Evolutionary conservation across 2,797 vertebrate species (phyloP), one percentile per base, ranked within the genome.

Genomic region (Brachyrhaphis roseni): DNA sequence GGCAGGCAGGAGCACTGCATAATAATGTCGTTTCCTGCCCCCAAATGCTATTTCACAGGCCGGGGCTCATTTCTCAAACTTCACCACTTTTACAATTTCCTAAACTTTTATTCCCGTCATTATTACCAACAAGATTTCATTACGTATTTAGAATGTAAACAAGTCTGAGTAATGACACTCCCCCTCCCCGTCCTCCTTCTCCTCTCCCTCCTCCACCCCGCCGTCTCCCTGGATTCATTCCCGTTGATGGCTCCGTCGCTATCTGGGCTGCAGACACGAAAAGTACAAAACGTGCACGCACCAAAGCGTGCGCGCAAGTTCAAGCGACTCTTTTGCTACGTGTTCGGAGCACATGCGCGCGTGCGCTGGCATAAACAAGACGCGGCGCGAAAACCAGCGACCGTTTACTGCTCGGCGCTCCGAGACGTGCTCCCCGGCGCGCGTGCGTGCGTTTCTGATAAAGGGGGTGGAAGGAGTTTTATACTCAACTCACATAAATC

Each of bases 111-210:
- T 99, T 99, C 97, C 97, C 97, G 97, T 99, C 97, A 99, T 98
- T 99, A 99, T 99, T 97, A 97, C 97, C 97, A 98, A 98, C 98
- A 98, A 99, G 98, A 98, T 99, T 99, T 99, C 98, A 99, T 99
- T 99, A 99, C 96, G 97, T 97, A 99, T 99, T 99, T 99, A 97
- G 97, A 99, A 98, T 99, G 98, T 98, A 99, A 99, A 99, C 98
- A 99, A 98, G 96, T 95, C 96, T 98, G 97, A 99, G 98, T 98
- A 98, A 98, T 98, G 97, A 98, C 97, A 90, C 91, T 86, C 91
- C 85, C 86, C 26, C 51, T n/a, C 74, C 74, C 36, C 76, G 78
- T 83, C 91, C 94, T 92, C 87, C 87, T 81, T 4, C 73, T n/a
- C 39, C 53, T 57, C 39, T 81, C 91, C 94, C 93, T 86, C 87